Evolutionary conservation across 2,113 vertebrate genomes (phyloP), one percentile per base, ranked within the genome.

Genomic region (Pycnonotus jocosus): DNA sequence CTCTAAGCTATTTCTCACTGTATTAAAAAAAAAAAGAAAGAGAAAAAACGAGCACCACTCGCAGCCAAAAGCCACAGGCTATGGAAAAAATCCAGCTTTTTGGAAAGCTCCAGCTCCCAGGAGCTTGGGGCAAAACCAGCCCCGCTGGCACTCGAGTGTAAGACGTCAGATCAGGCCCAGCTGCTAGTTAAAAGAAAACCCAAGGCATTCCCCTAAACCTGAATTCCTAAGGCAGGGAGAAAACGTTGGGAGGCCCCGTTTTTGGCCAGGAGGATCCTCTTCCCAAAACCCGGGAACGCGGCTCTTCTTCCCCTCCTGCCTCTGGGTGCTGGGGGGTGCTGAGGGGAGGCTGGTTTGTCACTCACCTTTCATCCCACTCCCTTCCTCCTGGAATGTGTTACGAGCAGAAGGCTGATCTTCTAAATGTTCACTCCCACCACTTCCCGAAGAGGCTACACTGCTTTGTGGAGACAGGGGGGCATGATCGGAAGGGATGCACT

Each of bases 331-430:
- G 77, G 81, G 82, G 64, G 44, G 11, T 28, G 1, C n/a, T 65
- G 76, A 78, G 82, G 58, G 21, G 13, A 22, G 1, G 2, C 95
- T 97, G 68, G 1, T 81, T 89, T 91, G 94, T 96, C 98, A 98
- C 98, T 98, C 98, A 99, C 99, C 99, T 98, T 99, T 99, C 99
- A 99, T 99, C 96, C 99, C 99, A 97, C 99, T 99, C 97, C 99
- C 99, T 97, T 99, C 99, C 97, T 99, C 98, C 95, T 99, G 99
- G 98, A 99, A 99, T 98, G 98, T 99, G 97, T 98, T 99, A 97
- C 99, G 99, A 96, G 98, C 98, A 15, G 98, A 98, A 94, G 98
- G 98, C 92, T 98, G 98, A 96, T 99, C 99, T 97, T 99, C 99
- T 98, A 99, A 98, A 96, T 99, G 99, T 98, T 99, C 99, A 94